Evolutionary conservation across 2,797 vertebrate species (phyloP), one percentile per base, ranked within the genome.

Genomic region (Sebastes oblongus): DNA sequence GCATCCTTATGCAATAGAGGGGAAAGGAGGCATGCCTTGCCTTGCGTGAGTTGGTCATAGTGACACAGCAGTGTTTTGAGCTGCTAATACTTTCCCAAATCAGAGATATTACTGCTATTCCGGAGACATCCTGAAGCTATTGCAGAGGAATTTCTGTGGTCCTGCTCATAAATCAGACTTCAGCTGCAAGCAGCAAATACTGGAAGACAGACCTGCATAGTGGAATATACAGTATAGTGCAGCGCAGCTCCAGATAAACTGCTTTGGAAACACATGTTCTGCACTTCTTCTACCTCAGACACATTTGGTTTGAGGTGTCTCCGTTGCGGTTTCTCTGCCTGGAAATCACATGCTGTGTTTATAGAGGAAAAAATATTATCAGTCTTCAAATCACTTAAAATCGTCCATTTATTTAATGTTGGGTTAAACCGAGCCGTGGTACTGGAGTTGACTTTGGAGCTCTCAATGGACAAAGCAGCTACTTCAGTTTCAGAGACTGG

Each of bases 101-200:
- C 88, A 88, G 81, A 89, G 80, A 88, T 90, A 86, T 87, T 86
- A 75, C 87, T 88, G 79, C 81, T 71, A 74, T 87, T 87, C 79
- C 36, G 60, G 87, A 89, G 83, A 93, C 94, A 94, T 89, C 91
- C 92, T 94, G 93, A 93, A 95, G 85, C 92, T 72, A 94, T 95
- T 93, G 89, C 67, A 60, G 67, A 91, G 91, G 90, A 93, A 94
- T 94, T 91, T 89, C 83, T 93, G 90, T 75, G 87, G 91, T 69
- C 61, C 56, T 73, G 76, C 79, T 92, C 92, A 86, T 93, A 93
- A 94, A 93, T 94, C 92, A 90, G 78, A 58, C 81, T 78, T 86
- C 68, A 87, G 81, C 92, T 86, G 85, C 62, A 27, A 81, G 72
- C 79, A 78, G 83, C 74, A 87, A 86, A 76, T 36, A 13, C 66